Evolutionary conservation across 2,888 invertebrate genomes (phyloP), one percentile per base, ranked within the genome.

Genomic region (Neelides folsomi): DNA sequence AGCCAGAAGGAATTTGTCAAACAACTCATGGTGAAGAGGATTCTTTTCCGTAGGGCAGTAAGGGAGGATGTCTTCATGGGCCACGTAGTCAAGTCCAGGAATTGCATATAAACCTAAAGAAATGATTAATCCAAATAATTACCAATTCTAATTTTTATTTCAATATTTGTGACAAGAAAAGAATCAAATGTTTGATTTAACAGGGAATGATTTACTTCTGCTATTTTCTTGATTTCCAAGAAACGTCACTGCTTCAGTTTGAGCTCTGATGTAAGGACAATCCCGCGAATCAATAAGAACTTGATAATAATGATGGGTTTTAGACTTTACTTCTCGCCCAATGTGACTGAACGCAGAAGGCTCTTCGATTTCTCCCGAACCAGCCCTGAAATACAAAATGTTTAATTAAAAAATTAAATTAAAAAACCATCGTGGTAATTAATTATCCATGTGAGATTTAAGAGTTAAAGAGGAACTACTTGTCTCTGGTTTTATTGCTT

Each of bases 201-300:
- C 19, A 46, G 38, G 36, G 44, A 37, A 37, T 16, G 27, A 38
- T 51, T 57, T 55, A 63, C 92, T 93, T 53, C 93, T 79, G 66
- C 88, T 90, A 13, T 90, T 90, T 69, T 94, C 93, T 71, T 93
- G 93, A 71, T 90, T 93, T 15, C 94, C 93, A 47, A 97, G 76
- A 72, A 97, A 95, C 0, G 95, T 95, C 1, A 95, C 95, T 5
- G 94, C 90, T 74, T 95, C 94, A 3, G 94, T 90, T 73, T 94
- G 95, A n/a, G 95, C 93, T 66, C 94, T 79, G 75, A 97, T 94
- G 71, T 84, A 89, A 7, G 94, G 92, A 68, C 92, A 93, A 75
- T 98, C 97, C 68, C 95, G 77, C 55, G 90, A 86, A 72, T 98
- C 97, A 64, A 98, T 95, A 40, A 98, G 76, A 40, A 94, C 95